Conservation (phyloP, 2,888 invertebrate genomes). For the Maniola hyperantus region DNA sequence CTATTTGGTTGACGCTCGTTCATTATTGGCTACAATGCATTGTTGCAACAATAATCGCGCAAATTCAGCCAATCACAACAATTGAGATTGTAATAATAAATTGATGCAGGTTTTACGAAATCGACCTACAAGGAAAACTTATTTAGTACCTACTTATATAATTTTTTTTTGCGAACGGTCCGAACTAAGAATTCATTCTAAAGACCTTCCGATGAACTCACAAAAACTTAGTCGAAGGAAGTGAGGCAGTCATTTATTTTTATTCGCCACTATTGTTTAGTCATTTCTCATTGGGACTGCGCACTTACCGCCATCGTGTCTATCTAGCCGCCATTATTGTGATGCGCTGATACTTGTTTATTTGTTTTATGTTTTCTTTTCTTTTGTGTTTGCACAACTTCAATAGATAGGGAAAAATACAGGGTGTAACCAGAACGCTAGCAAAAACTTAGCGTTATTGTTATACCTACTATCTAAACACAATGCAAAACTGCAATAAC, state of each 20-base stretch:
- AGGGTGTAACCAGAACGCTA: too few relatives aligned
- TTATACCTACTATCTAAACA: too few relatives aligned
- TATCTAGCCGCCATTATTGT: slow-evolving; percentile 31
- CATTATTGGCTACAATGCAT: too few relatives aligned
- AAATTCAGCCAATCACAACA: too few relatives aligned
- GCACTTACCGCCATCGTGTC: slow-evolving; percentile 39
- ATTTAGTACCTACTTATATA: too few relatives aligned
- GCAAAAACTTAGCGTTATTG: too few relatives aligned
- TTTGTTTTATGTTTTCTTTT: slow-evolving; percentile 18
- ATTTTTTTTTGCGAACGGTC: slow-evolving; percentile 54
- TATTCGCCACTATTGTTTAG: slow-evolving; percentile 76
- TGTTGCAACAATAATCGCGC: too few relatives aligned
- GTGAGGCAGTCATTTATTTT: slow-evolving; percentile 73
- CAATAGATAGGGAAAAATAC: neutral
- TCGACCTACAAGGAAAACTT: too few relatives aligned
- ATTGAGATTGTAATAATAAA: too few relatives aligned
- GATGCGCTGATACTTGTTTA: slow-evolving; percentile 32
- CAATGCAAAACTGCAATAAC: too few relatives aligned
- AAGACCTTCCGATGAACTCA: slow-evolving; percentile 79
- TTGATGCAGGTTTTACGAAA: too few relatives aligned
- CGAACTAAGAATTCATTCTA: slow-evolving; percentile 69
- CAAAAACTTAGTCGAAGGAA: slow-evolving; percentile 75
- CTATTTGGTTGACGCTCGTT: too few relatives aligned
- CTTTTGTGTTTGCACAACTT: slow-evolving; percentile 2
- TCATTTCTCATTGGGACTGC: slow-evolving; percentile 66